A percentile compares a stretch with the other conserved stretches of the same genome.
Conservation (phyloP, 2,797 vertebrate species). For the Dermochelys coriacea region DNA sequence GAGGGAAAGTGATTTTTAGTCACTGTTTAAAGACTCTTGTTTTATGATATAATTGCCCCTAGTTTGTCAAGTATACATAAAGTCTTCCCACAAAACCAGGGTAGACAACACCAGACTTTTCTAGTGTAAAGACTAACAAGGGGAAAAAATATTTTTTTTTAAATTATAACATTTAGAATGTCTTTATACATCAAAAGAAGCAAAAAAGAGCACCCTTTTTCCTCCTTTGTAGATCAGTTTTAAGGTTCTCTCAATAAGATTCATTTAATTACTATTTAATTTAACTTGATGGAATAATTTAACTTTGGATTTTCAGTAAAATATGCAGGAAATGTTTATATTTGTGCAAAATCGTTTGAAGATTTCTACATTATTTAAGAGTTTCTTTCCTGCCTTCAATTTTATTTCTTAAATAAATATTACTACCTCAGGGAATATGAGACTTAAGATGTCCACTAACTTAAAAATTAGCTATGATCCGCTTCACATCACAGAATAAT, state of each 20-base stretch:
- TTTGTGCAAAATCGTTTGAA: background rate
- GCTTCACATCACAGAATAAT: background rate
- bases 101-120: background rate
- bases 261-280: background rate
- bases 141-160: background rate
- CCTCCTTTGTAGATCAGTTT: background rate
- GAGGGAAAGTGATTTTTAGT: background rate
- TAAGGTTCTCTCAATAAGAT: background rate
- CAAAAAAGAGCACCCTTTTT: background rate
- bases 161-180: background rate
- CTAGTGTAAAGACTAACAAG: background rate
- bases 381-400: background rate
- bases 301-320: slow-evolving; percentile 23
- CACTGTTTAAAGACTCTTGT: background rate
- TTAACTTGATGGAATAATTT: slow-evolving; percentile 27
- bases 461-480: background rate
- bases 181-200: background rate
- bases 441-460: background rate
- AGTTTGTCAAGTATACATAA: background rate
- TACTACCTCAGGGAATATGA: background rate
- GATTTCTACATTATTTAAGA: background rate
- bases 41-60: background rate
- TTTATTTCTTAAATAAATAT: background rate
- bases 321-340: background rate
- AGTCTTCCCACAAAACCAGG: background rate